Evolutionary conservation across 2,888 invertebrate genomes (phyloP).

Genomic region (Melieria omissa): DNA sequence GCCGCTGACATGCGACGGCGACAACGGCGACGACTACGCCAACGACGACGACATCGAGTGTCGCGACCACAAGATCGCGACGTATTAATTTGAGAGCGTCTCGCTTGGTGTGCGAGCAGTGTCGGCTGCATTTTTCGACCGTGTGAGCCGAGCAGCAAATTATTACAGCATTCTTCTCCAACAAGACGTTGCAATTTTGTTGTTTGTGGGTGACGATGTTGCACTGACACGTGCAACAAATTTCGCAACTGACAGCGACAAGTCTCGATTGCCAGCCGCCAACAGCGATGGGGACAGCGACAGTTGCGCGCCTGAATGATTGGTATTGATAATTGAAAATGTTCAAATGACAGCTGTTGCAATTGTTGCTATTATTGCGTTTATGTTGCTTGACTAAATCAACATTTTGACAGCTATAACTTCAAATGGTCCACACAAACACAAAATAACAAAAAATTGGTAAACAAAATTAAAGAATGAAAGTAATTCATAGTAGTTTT

Average conservation of each 20-base stretch:
- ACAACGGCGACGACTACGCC: constrained; percentile 5
- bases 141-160: not conserved
- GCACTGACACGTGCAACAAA: constrained; percentile 24
- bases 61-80: too few species aligned
- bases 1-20: constrained; percentile 21
- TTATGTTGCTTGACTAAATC: too few species aligned
- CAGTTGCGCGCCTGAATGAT: too few species aligned
- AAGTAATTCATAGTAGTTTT: too few species aligned
- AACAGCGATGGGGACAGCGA: not conserved
- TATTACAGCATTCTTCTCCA: constrained; percentile 1
- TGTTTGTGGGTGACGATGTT: constrained; percentile 18
- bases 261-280: constrained; percentile 23
- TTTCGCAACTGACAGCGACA: constrained; percentile 28
- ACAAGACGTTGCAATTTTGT: not conserved
- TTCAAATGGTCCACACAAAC: too few species aligned
- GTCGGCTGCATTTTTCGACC: not conserved
- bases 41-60: constrained; percentile 15
- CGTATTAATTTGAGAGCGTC: not conserved
- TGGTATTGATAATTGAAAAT: too few species aligned
- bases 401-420: too few species aligned
- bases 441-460: too few species aligned
- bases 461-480: too few species aligned
- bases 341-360: too few species aligned
- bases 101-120: not conserved
- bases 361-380: too few species aligned